Base-by-base conservation (phyloP, 2,113 vertebrate genomes). In the Laticauda laticaudata region DNA sequence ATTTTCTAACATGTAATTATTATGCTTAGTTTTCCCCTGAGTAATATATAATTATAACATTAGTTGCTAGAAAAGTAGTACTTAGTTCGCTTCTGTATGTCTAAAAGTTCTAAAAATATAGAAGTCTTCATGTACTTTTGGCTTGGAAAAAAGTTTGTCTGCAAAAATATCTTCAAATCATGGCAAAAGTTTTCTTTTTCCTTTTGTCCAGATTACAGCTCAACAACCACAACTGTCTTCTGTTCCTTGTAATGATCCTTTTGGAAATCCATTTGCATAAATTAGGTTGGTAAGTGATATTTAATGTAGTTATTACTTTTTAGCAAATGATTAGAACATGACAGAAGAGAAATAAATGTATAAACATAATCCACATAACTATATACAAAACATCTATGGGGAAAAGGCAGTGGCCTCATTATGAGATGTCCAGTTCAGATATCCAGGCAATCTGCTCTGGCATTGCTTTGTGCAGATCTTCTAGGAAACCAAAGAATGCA, bases 221-320 rank as follows among this genome's bases (percentile, higher is more conserved):
- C 94, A 93, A 92, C 94, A 92, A 91, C 97, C 97, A 48, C 10
- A 90, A 56, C 5, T 92, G 54, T 95, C 97, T 95, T 93, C 98
- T 90, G 96, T 94, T 96, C 95, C 94, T 57, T 98, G 98, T 95
- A 98, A 94, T 53, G 98, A 98, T 94, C 93, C 97, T 81, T 99
- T 99, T 95, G 98, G 98, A 93, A 98, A 99, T 94, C 99, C 98
- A 21, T 99, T 99, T 96, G 98, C 97, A 94, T 99, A 98, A 98
- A 87, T 93, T 91, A 86, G 90, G 97, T 98, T 96, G 97, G 97
- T 86, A 14, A 69, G 24, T 90, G 34, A 21, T 4, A 51, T 24
- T 57, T 91, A 34, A 18, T 64, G 18, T n/a, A 4, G 11, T 34
- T 69, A 34, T 34, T 69, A 69, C 9, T 26, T 26, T 7, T 69